Evolutionary conservation across 2,888 invertebrate species (phyloP), one percentile per base, ranked within the genome.

Genomic region (Drymonia ruficornis): DNA sequence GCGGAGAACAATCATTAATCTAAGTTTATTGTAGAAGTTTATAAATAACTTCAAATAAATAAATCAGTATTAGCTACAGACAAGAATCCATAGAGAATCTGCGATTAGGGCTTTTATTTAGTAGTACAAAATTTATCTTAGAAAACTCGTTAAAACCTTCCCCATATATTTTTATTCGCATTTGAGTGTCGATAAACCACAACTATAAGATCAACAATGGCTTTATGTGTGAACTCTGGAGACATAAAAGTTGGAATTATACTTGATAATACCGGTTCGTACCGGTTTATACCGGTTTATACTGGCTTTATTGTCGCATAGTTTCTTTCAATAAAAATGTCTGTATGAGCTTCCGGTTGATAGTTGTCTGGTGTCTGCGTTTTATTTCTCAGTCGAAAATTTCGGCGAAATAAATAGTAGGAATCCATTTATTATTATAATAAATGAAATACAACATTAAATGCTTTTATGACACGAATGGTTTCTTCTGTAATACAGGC

Each of bases 121-220:
- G 38, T 13, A 18, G 0, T 11, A 45, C 16, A 38, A 31, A 9
- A 11, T 36, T 54, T 36, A 59, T 50, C 42, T 47, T 59, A 59
- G 54, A 58, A 61, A 61, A 59, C 53, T 60, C 67, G 52, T 70
- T 65, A 69, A 70, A 67, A 52, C 36, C 45, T 36, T 53, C 54
- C 51, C 63, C 55, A 50, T 56, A 56, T n/a, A 47, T 16, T 64
- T 80, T 77, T 73, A 80, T 76, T 68, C 18, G 58, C 61, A 72
- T 82, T 76, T 65, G 76, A 80, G 75, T 68, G 71, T 62, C 65
- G 51, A 59, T 80, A 81, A 84, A 83, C 73, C 59, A 56, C 59
- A 63, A 65, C 65, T 59, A 65, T 63, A 65, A 66, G 66, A 61
- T 63, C 67, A 65, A 70, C 74, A 61, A 63, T 63, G 65, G 68